Base-by-base conservation (phyloP, 2,888 invertebrate genomes). In the Podotricha telesiphe region DNA sequence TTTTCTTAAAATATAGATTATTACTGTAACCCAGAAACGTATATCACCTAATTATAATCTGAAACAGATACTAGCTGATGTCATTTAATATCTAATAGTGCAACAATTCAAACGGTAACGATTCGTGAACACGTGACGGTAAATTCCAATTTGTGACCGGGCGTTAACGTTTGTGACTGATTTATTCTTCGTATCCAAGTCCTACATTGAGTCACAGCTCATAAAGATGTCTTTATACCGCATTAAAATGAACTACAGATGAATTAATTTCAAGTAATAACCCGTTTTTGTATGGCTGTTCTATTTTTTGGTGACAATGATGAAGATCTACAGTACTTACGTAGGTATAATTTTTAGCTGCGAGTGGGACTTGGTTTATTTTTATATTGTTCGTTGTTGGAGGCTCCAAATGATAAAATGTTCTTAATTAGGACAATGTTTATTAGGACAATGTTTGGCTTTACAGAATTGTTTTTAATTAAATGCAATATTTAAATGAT, bases 81-180 rank as follows among this genome's bases (percentile, higher is more conserved):
- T 62, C 67, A 67, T 61, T 66, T 53, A 61, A 53, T 53, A 67
- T 67, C 45, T 67, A 67, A 67, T 67, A 55, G 55, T 55, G 53
- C 51, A 68, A 58, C 61, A 68, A 59, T 67, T 70, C 65, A 56
- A 68, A 65, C 55, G 67, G 48, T 76, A 79, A 82, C 82, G 80
- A 84, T 85, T 80, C 81, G 78, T 82, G 80, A 80, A 78, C 79
- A 83, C 79, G 82, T 85, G 87, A 82, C 86, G 78, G 80, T 87
- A 88, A 86, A 89, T 89, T 86, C 89, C 87, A 85, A 89, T 89
- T 88, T 89, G 89, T 88, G 88, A 85, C 84, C 85, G 82, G 82
- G 86, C 84, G 88, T 87, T 86, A 84, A 85, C 86, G 79, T 79
- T 73, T 79, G 69, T 82, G 90, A 91, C 88, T 90, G 89, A 90